Base-by-base conservation (phyloP, 2,113 vertebrate species). In the Cheirogaleus medius region DNA sequence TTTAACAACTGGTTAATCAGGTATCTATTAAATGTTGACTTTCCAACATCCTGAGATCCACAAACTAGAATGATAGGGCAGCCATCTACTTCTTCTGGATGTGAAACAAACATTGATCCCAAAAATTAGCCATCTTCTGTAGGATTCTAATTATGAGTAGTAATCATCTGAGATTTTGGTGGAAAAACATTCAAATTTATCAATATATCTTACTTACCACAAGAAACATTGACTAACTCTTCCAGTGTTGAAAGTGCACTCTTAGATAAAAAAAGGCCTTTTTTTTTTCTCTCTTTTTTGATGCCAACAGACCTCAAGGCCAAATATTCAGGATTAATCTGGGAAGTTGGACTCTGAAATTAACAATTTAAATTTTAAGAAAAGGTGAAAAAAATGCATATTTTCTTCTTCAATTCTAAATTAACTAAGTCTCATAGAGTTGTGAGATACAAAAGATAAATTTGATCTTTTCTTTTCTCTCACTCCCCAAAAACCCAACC, bases 1-100 rank as follows among this genome's bases (percentile, higher is more conserved):
- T 99, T 99, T 8, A 99, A 96, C 39, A 99, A 96, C 7, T 99
- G 99, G 95, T 99, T 99, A 63, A 99, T 99, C 39, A 99, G 98
- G 92, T 99, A 98, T 73, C 99, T 99, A 96, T 98, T 99, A 76
- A 99, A 99, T 0, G 99, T 99, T 0, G 99, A 99, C 93, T 99
- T 99, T 13, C 99, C 99, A 1, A 99, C 98, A 44, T 99, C 99
- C 98, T 99, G 99, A 0, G 98, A 92, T 2, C 99, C 99, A 81
- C 99, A 99, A 0, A 99, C 99, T 1, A 99, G 98, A 85, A 99
- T 98, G 42, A 99, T 76, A 0, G 99, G 99, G 93, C 99, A 99
- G 37, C 99, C 99, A 39, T 99, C 99, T 27, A 99, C 98, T 83
- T 99, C 99, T 23, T 98, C 99, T 99, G 73, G 2, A 92, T 90